Percentiles rank a stretch among this genome's conserved stretches.
Conservation (phyloP, 2,797 vertebrate genomes). For the Yasuhikotakia modesta region DNA sequence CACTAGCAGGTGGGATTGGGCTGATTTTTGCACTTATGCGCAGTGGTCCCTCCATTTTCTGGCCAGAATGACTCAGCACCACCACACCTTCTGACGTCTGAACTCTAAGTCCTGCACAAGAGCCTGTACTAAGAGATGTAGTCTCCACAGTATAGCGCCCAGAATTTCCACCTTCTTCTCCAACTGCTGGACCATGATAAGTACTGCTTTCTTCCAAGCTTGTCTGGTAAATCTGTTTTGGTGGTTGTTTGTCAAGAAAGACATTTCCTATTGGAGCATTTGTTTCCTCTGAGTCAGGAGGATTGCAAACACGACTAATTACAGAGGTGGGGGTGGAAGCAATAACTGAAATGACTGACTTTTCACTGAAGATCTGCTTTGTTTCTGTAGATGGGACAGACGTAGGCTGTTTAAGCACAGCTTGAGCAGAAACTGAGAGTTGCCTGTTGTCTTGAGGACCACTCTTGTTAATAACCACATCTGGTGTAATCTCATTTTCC, state of each 20-base stretch:
- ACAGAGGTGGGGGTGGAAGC: slow-evolving; percentile 94
- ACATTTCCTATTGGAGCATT: slow-evolving; percentile 82
- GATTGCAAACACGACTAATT: slow-evolving; percentile 92
- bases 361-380: slow-evolving; percentile 74
- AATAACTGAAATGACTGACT: slow-evolving; percentile 86
- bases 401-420: slow-evolving; percentile 71
- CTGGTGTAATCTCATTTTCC: slow-evolving; percentile 67
- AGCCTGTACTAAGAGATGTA: slow-evolving; percentile 73
- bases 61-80: slow-evolving; percentile 93
- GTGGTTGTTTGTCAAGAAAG: slow-evolving; percentile 75
- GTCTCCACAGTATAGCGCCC: slow-evolving; percentile 85
- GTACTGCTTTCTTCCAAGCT: slow-evolving; percentile 83
- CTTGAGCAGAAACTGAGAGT: slow-evolving; percentile 65
- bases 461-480: slow-evolving; percentile 71
- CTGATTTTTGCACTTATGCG: slow-evolving; percentile 97
- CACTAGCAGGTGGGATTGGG: slow-evolving; percentile 93
- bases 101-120: slow-evolving; percentile 90
- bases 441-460: slow-evolving; percentile 78
- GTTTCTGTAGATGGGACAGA: slow-evolving; percentile 79
- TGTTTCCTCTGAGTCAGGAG: slow-evolving; percentile 85
- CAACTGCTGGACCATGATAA: slow-evolving; percentile 78
- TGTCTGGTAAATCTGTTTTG: slow-evolving; percentile 83
- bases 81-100: slow-evolving; percentile 96
- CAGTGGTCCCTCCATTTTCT: slow-evolving; percentile 94
- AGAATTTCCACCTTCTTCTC: slow-evolving; percentile 84